Evolutionary conservation across 2,113 vertebrate genomes (phyloP).

Genomic region (Dipodomys ordii): DNA sequence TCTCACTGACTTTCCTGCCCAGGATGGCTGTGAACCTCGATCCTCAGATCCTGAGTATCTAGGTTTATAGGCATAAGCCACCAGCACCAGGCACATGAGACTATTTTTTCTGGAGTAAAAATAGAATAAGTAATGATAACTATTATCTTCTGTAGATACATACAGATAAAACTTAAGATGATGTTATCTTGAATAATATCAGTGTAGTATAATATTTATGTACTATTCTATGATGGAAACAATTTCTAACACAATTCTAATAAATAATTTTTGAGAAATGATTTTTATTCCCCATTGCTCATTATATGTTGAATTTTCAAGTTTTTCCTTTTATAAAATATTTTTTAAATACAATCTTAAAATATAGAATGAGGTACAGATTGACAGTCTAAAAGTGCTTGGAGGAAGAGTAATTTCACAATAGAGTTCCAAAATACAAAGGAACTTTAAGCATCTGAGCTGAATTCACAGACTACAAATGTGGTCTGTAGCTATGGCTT

Average conservation of each 20-base stretch:
- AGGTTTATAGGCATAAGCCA: no score
- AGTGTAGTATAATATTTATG: neutral
- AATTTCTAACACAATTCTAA: neutral
- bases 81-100: no score
- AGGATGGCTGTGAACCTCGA: no score
- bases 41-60: no score
- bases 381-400: slow-evolving; percentile 51
- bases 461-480: slow-evolving; percentile 43
- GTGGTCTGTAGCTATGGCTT: slow-evolving; percentile 34
- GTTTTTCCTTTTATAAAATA: neutral
- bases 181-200: neutral
- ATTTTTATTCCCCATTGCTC: neutral
- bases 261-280: neutral
- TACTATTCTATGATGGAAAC: neutral
- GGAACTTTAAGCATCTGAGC: slow-evolving; percentile 43
- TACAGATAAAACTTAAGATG: neutral
- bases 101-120: neutral
- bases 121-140: neutral
- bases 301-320: neutral
- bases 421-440: slow-evolving; percentile 48
- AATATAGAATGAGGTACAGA: no score
- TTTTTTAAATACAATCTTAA: neutral
- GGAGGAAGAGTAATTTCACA: slow-evolving; percentile 45
- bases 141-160: neutral
- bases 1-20: no score